Conservation (phyloP, 2,888 invertebrate genomes). For the Polietes domitor region DNA sequence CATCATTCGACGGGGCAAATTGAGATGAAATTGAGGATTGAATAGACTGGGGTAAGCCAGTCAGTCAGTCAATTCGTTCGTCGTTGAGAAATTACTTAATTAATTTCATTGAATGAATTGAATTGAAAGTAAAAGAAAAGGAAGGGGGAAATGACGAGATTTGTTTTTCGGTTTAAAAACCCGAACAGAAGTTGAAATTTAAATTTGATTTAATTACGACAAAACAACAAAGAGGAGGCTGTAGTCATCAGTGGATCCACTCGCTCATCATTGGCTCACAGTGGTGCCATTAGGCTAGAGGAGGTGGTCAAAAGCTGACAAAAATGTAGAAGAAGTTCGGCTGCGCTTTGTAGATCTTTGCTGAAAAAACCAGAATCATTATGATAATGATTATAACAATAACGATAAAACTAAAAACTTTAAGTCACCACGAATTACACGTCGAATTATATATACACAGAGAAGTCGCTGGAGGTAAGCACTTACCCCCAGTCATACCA, state of each 20-base stretch:
- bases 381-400: too few relatives aligned
- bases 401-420: too few relatives aligned
- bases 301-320: too few relatives aligned
- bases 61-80: slow-evolving; percentile 18
- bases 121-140: background rate
- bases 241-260: background rate
- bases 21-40: slow-evolving; percentile 7
- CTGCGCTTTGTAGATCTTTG: too few relatives aligned
- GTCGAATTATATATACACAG: too few relatives aligned
- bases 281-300: too few relatives aligned
- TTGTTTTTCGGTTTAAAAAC: slow-evolving; percentile 29
- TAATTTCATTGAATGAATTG: slow-evolving; percentile 52
- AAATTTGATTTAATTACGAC: slow-evolving; percentile 56
- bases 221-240: slow-evolving; percentile 1
- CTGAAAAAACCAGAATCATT: too few relatives aligned
- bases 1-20: background rate
- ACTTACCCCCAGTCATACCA: too few relatives aligned
- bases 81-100: slow-evolving; percentile 55
- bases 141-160: background rate
- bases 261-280: too few relatives aligned
- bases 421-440: too few relatives aligned
- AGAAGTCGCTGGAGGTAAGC: too few relatives aligned
- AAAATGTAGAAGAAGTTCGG: too few relatives aligned
- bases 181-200: slow-evolving; percentile 20
- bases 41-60: background rate